These are phyloP conservation scores for Cerceris rybyensis DNA, from an alignment of 2,888 invertebrate species.

Conservation along the genomic window DNA sequence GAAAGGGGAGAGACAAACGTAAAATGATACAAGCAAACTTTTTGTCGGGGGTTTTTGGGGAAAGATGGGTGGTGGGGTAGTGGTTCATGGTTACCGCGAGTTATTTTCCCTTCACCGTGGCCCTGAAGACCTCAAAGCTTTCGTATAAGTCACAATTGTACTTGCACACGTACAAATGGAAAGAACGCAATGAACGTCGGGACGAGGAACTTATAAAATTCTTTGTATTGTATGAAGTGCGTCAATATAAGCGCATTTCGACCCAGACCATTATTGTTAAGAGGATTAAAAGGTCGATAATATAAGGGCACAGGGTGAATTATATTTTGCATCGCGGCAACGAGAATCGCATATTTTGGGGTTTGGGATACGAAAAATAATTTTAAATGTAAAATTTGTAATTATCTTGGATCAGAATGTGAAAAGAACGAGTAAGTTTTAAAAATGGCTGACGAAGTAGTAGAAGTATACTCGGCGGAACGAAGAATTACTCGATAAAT, in stretches of 20 bases:
- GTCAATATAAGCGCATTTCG: not conserved
- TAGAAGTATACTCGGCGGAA: no score
- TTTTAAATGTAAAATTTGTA: no score
- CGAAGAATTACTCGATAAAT: slow-evolving; percentile 1
- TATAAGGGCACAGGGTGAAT: not conserved
- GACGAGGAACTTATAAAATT: not conserved
- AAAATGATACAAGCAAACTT: slow-evolving; percentile 17
- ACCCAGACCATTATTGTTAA: slow-evolving; percentile 2
- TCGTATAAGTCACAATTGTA: slow-evolving; percentile 24
- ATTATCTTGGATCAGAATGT: no score
- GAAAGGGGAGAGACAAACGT: slow-evolving; percentile 19
- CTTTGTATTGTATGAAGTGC: not conserved
- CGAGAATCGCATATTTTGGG: no score
- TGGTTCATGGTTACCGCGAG: slow-evolving; percentile 36
- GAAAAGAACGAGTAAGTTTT: not conserved
- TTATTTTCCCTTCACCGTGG: slow-evolving; percentile 59
- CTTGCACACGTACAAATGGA: not conserved
- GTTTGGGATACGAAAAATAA: no score
- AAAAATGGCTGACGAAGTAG: not conserved
- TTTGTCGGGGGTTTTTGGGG: slow-evolving; percentile 1
- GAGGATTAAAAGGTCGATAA: not conserved
- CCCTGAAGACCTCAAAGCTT: slow-evolving; percentile 42
- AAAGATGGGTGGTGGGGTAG: not conserved
- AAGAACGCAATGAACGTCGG: not conserved
- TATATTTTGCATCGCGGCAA: no score